A percentile compares a stretch with the other conserved stretches of the same genome.
phyloP scores from a whole-genome alignment of 1,140 invertebrate species.

The Drosophila kohkoa region DNA sequence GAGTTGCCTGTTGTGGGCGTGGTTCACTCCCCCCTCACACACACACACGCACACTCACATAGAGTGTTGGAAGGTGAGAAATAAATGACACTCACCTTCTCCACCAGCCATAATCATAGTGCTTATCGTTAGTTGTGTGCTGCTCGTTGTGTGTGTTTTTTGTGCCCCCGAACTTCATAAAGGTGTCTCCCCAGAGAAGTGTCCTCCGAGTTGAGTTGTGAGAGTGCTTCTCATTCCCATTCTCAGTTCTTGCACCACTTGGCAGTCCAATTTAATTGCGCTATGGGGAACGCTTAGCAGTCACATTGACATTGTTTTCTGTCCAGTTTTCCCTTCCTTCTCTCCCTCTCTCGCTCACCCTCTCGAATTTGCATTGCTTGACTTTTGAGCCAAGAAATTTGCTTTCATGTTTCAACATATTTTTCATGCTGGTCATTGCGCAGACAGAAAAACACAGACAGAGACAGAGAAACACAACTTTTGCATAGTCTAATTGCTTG shows the following conservation, averaged over 20 bases:
- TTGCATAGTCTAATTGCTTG: conserved; percentile 39
- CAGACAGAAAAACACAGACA: background rate
- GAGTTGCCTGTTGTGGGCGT: conserved; percentile 26
- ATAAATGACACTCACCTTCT: conserved; percentile 26
- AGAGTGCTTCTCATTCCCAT: conserved; percentile 11
- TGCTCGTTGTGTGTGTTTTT: conserved; percentile 19
- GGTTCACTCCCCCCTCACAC: background rate
- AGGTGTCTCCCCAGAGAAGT: conserved; percentile 48
- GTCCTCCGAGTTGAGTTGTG: conserved; percentile 37
- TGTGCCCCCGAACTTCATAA: conserved; percentile 40
- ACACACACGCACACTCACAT: background rate
- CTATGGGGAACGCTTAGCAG: conserved; percentile 48
- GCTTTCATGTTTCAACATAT: conserved; percentile 33
- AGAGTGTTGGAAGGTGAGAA: conserved; percentile 29
- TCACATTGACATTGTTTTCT: conserved; percentile 46
- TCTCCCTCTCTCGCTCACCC: background rate
- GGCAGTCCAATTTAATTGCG: conserved; percentile 48
- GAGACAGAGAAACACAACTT: conserved; percentile 21
- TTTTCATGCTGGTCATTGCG: conserved; percentile 32
- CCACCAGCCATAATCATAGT: conserved; percentile 40
- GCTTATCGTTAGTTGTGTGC: conserved; percentile 48
- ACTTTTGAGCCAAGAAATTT: conserved; percentile 54
- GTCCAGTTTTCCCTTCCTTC: conserved; percentile 1
- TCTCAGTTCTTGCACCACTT: conserved; percentile 17
- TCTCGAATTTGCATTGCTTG: conserved; percentile 40